Evolutionary conservation across 1,140 invertebrate species (phyloP).

Genomic region (Chironomus tepperi): DNA sequence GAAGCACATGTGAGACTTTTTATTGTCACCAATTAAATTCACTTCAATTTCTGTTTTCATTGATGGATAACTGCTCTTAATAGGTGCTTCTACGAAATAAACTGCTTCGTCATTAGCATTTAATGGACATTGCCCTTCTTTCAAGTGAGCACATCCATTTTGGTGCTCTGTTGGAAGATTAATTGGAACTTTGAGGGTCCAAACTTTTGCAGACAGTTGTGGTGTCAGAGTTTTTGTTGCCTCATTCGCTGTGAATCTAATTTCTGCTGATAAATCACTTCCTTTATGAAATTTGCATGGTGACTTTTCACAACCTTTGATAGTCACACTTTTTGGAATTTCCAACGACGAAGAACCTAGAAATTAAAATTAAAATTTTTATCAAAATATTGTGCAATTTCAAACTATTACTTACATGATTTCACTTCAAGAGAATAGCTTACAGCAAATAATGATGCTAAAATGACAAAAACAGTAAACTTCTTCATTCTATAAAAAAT

Average conservation of each 20-base stretch:
- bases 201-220: neutral
- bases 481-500: neutral
- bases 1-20: constrained; percentile 6
- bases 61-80: neutral
- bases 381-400: neutral
- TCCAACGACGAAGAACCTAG: neutral
- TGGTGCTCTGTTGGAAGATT: neutral
- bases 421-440: neutral
- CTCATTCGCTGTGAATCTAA: neutral
- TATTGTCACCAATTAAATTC: neutral
- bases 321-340: neutral
- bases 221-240: neutral
- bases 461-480: neutral
- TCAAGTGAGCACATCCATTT: neutral
- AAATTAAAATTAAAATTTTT: neutral
- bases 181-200: neutral
- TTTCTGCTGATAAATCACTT: neutral
- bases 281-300: neutral
- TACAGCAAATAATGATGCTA: neutral
- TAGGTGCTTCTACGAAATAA: neutral
- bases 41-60: neutral
- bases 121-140: neutral
- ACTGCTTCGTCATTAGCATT: neutral
- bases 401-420: neutral
- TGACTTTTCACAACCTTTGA: neutral